Base-by-base conservation (phyloP, 2,113 vertebrate species). In the Heterotis niloticus region DNA sequence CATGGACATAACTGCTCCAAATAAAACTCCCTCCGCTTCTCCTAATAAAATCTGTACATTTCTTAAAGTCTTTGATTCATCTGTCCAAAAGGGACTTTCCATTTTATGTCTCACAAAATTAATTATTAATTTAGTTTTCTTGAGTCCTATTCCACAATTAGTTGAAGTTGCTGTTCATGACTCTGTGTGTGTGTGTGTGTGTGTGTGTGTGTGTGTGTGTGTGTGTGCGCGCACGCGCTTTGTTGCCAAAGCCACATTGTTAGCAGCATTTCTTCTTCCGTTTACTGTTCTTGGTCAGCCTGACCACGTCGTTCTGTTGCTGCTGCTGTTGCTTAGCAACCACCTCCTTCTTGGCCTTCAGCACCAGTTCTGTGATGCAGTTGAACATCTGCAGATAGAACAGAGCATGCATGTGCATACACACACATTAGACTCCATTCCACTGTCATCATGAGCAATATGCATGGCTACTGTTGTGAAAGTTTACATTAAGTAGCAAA, bases 181-280 rank as follows among this genome's bases (percentile, higher is more conserved):
- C n/a, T n/a, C n/a, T n/a, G n/a, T n/a, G n/a, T n/a, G n/a, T n/a
- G 73, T 83, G 34, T 80, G 75, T 67, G 79, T 64, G 70, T 60
- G 24, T 84, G 68, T 75, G 68, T 62, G 78, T 84, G 9, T 52
- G 20, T 16, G 20, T 12, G 62, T 65, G 9, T 24, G 10, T 16
- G 71, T 7, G 5, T 23, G 23, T 28, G 28, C 52, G 23, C 17
- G n/a, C 17, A 0, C 14, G 20, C 10, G 24, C 9, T 59, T 18
- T 23, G 1, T 79, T 1, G 92, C 91, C 89, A 89, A 88, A 83
- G 81, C 34, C 84, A 86, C 82, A 81, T 84, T 88, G 91, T 93
- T 96, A 98, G 94, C 97, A 99, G 93, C 98, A 99, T 87, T 96
- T 90, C 88, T 98, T 98, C 95, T 98, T 98, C 76, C 96, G 91